Evolutionary conservation across 2,888 invertebrate species (phyloP), one percentile per base, ranked within the genome.

Genomic region (Coenonympha arcania): DNA sequence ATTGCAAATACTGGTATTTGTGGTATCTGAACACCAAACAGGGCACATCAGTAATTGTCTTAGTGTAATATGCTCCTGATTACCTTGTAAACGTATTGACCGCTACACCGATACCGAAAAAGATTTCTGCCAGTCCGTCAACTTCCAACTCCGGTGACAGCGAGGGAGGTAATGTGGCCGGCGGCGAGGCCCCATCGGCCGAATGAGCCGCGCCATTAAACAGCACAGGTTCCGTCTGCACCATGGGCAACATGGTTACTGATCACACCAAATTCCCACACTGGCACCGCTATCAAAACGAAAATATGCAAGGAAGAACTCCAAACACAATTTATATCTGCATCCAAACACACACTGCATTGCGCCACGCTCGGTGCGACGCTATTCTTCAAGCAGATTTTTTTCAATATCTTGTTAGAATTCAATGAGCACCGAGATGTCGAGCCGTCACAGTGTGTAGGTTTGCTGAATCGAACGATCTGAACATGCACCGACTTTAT

Each of bases 321-420:
- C 72, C 62, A 69, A 75, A 78, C 80, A 80, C 77, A 73, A 69
- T 71, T 72, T 65, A 68, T 78, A 77, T 77, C 73, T 76, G 74
- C 74, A 77, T 73, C 74, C 71, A 77, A 82, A 83, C 79, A 82
- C 79, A 81, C 82, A 83, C 84, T 81, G 85, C 85, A 86, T 85
- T 85, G 85, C 85, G 83, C 85, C 84, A 84, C 83, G 72, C 73
- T 75, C 70, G 68, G 71, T 73, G 79, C 76, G 79, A 76, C 76
- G 78, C 75, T 72, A 71, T 76, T 71, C 76, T 76, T 70, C 69
- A 66, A 30, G 48, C 44, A 42, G 52, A 53, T 41, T 42, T 39
- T n/a, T 53, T 44, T 36, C 61, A 65, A 64, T 52, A 53, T 42
- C 41, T 37, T 16, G 45, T 44, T 30, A 24, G 34, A 52, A 24